Evolutionary conservation across 1,140 invertebrate species (phyloP).

Genomic region (Drosophila nannoptera): DNA sequence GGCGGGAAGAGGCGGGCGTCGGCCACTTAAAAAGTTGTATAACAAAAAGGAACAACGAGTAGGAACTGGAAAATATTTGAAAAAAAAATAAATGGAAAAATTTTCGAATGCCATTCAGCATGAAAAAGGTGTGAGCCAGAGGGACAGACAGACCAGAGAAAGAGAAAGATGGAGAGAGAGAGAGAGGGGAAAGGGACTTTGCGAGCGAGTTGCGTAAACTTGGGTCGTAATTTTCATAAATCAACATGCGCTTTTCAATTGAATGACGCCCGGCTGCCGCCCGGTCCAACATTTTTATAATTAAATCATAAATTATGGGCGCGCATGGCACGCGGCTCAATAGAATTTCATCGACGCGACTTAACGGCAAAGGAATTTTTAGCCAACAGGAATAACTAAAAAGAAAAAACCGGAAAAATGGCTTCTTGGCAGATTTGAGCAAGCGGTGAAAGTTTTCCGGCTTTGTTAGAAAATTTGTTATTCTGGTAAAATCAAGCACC

Average conservation of each 20-base stretch:
- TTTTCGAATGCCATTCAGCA: conserved; percentile 25
- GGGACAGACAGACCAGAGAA: too few relatives aligned
- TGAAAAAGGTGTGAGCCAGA: conserved; percentile 41
- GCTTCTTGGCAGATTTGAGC: not conserved
- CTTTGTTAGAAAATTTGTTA: not conserved
- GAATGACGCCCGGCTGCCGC: conserved; percentile 39
- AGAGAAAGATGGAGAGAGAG: too few relatives aligned
- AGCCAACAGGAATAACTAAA: not conserved
- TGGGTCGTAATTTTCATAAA: conserved; percentile 67
- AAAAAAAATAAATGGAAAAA: conserved; percentile 3
- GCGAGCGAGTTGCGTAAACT: conserved; percentile 41
- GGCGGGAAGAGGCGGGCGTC: conserved; percentile 8
- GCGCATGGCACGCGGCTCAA: conserved; percentile 48
- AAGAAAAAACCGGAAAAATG: not conserved
- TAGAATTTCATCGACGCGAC: conserved; percentile 45
- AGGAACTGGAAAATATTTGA: not conserved
- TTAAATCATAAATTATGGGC: conserved; percentile 71
- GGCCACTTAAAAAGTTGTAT: conserved; percentile 51
- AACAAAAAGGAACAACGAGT: conserved; percentile 33
- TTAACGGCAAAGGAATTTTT: conserved; percentile 6
- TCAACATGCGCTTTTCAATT: conserved; percentile 69
- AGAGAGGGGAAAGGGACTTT: too few relatives aligned
- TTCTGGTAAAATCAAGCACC: too few relatives aligned
- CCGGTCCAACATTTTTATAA: conserved; percentile 54
- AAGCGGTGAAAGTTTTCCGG: conserved; percentile 2